Percentiles rank a stretch among this genome's conserved stretches.
phyloP scores from a whole-genome alignment of 1,140 invertebrate genomes.

The Drosophila pandora region DNA sequence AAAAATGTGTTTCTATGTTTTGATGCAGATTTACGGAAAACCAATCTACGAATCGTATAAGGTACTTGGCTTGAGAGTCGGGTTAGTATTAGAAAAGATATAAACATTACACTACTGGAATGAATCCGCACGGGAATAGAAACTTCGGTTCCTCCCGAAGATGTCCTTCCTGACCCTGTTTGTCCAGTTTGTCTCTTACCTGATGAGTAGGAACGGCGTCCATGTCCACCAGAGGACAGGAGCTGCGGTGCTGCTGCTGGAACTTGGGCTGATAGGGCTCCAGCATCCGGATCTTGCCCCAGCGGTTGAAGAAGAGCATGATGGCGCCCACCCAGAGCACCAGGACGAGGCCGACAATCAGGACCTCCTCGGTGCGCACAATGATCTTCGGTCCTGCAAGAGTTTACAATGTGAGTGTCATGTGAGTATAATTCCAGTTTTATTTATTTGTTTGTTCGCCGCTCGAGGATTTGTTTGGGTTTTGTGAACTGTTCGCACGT shows the following conservation, averaged over 20 bases:
- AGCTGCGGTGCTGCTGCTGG: constrained; percentile 90
- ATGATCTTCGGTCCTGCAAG: constrained; percentile 86
- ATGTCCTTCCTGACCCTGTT: no score
- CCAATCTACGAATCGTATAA: no score
- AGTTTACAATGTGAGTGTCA: background rate
- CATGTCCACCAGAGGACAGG: constrained; percentile 88
- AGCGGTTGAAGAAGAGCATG: constrained; percentile 94
- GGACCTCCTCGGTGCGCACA: constrained; percentile 91
- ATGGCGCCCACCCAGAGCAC: constrained; percentile 94
- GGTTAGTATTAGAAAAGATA: no score
- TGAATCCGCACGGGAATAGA: no score
- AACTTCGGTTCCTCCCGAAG: background rate
- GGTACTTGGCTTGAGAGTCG: no score
- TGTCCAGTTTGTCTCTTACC: constrained; percentile 32
- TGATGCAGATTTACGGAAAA: no score
- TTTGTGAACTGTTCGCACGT: constrained; percentile 48
- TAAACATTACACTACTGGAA: no score
- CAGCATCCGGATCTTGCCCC: constrained; percentile 97
- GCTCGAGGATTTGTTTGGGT: background rate
- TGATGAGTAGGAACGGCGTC: constrained; percentile 75
- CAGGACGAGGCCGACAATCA: constrained; percentile 93
- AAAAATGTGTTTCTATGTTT: no score
- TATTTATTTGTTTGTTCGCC: constrained; percentile 26
- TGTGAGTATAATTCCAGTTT: background rate
- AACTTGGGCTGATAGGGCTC: constrained; percentile 96